Evolutionary conservation across 2,888 invertebrate genomes (phyloP).

Genomic region (Pachydiplax longipennis): DNA sequence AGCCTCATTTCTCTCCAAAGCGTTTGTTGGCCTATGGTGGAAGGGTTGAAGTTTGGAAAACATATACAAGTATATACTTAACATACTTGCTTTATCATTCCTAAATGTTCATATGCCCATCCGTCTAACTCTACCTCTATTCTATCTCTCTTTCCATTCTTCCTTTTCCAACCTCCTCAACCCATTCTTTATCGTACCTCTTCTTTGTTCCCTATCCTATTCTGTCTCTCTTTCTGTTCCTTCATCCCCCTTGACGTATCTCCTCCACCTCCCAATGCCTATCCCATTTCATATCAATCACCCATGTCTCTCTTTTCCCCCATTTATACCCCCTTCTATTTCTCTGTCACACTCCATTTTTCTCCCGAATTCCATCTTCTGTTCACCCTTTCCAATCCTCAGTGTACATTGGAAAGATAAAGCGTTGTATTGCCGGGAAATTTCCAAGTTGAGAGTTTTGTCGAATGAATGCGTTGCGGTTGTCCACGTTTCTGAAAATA

Average conservation of each 20-base stretch:
- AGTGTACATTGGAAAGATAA: too few species aligned
- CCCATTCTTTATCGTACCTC: neutral
- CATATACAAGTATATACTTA: too few species aligned
- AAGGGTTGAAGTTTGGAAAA: too few species aligned
- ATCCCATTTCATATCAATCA: neutral
- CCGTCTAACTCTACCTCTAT: constrained; percentile 45
- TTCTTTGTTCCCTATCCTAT: neutral
- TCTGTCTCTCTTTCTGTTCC: neutral
- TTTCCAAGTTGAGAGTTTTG: too few species aligned
- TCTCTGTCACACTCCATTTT: too few species aligned
- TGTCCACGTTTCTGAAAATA: too few species aligned
- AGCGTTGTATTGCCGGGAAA: too few species aligned
- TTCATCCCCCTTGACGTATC: neutral
- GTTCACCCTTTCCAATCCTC: too few species aligned
- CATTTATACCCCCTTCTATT: neutral
- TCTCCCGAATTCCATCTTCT: too few species aligned
- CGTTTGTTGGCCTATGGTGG: too few species aligned
- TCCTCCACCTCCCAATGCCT: neutral
- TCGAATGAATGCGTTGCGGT: too few species aligned
- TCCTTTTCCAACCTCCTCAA: neutral
- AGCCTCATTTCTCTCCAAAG: too few species aligned
- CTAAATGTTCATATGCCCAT: constrained; percentile 53
- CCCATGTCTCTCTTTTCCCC: neutral
- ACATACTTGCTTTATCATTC: constrained; percentile 44
- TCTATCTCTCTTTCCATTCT: neutral